Conservation (phyloP, 1,140 invertebrate genomes). For the Drosophila carrolli region DNA sequence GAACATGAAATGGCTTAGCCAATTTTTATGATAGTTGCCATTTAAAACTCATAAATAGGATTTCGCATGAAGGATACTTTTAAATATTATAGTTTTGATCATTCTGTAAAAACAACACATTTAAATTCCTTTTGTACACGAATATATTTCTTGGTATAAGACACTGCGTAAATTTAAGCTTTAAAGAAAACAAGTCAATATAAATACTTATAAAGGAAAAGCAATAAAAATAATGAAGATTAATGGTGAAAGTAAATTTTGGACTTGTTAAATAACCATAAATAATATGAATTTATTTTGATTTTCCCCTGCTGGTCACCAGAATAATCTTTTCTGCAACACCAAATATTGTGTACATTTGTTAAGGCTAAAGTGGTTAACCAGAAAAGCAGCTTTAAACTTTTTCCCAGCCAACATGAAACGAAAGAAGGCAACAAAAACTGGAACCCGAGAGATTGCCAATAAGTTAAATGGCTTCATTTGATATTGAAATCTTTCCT, state of each 20-base stretch:
- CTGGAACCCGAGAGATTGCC: constrained; percentile 6
- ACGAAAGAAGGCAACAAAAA: constrained; percentile 26
- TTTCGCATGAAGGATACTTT: no score
- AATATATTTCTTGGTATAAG: no score
- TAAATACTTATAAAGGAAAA: constrained; percentile 30
- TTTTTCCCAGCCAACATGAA: constrained; percentile 63
- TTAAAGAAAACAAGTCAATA: background rate
- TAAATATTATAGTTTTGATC: no score
- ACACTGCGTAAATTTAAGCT: background rate
- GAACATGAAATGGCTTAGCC: no score
- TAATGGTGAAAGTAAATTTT: constrained; percentile 51
- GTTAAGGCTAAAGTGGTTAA: constrained; percentile 45
- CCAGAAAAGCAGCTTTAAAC: constrained; percentile 61
- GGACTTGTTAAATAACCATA: constrained; percentile 24
- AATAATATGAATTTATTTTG: constrained; percentile 42
- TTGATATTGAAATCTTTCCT: constrained; percentile 12
- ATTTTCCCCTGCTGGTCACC: constrained; percentile 5
- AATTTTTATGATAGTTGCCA: no score
- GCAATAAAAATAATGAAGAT: constrained; percentile 71
- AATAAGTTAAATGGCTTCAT: constrained; percentile 40
- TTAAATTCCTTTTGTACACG: no score
- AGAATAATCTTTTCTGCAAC: constrained; percentile 18
- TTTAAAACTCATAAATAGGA: no score
- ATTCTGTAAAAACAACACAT: no score
- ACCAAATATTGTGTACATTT: constrained; percentile 43